Evolutionary conservation across 2,113 vertebrate genomes (phyloP), one percentile per base, ranked within the genome.

Genomic region (Dipodomys stephensi): DNA sequence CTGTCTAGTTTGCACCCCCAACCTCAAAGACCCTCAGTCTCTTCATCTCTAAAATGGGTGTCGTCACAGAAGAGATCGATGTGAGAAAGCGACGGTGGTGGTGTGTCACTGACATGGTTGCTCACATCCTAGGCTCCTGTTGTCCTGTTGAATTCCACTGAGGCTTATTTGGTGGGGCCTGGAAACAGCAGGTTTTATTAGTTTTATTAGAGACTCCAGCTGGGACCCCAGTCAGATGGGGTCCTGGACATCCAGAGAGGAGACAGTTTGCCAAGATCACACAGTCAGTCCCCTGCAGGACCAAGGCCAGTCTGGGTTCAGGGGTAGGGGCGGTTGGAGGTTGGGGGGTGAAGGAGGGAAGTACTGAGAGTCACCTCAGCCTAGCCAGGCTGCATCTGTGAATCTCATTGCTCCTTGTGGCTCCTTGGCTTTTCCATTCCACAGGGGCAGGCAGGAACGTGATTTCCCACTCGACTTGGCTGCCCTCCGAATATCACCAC

Each of bases 321-420:
- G 2, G 83, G 6, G 20, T 1, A 0, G 5, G n/a, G 28, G n/a
- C 4, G 11, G 2, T 49, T 9, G 39, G 32, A 39, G 39, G 39
- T 39, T 39, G 39, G 39, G 39, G 39, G 39, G 39, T 39, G 39
- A 57, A 57, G 53, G 53, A 13, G 53, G 3, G 53, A 57, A 13
- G 62, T 64, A 64, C 23, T 64, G 19, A 25, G 71, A n/a, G 0
- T 30, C 3, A 9, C 65, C 65, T 67, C 65, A 28, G 65, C 62
- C 16, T 12, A 3, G 18, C 53, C 0, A 39, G 32, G 27, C 53
- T 23, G 0, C 62, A 25, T 25, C 44, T 72, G 60, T 35, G 35
- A 72, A 57, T 28, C 22, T 0, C 2, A 27, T 22, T 62, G n/a
- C n/a, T 1, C 13, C 0, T 2, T 44, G 5, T 3, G 2, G 60